Percentiles rank a stretch among this genome's conserved stretches.
phyloP scores from a whole-genome alignment of 2,888 invertebrate genomes.

The Agrenia bidenticulata region DNA sequence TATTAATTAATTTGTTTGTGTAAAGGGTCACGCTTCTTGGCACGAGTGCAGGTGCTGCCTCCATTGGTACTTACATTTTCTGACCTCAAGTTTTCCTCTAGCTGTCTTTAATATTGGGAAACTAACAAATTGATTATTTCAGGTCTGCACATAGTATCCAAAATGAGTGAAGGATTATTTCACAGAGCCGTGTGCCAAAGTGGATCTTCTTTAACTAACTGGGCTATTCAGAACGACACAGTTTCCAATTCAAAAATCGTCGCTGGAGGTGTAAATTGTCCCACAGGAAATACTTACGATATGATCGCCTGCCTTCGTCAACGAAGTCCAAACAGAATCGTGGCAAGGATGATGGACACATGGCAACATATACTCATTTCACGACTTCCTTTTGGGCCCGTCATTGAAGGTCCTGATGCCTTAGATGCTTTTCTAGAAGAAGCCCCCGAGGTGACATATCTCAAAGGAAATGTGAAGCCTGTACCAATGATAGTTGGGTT shows the following conservation, averaged over 20 bases:
- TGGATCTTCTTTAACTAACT: slow-evolving; percentile 19
- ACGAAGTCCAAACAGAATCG: slow-evolving; percentile 13
- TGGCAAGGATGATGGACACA: neutral
- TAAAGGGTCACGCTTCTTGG: neutral
- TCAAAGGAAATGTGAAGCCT: neutral
- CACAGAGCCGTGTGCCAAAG: slow-evolving; percentile 9
- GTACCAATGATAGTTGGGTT: slow-evolving; percentile 22
- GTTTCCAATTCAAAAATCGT: slow-evolving; percentile 13
- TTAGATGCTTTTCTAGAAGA: slow-evolving; percentile 13
- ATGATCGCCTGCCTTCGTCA: slow-evolving; percentile 22
- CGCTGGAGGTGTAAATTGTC: too few species aligned
- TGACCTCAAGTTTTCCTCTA: neutral
- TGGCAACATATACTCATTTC: slow-evolving; percentile 13
- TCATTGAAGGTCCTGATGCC: slow-evolving; percentile 8
- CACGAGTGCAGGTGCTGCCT: slow-evolving; percentile 4
- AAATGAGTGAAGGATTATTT: slow-evolving; percentile 4
- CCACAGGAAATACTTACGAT: neutral
- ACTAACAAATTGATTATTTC: neutral
- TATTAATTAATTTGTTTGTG: neutral
- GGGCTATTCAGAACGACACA: slow-evolving; percentile 23
- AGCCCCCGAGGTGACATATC: slow-evolving; percentile 19
- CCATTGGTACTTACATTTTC: neutral
- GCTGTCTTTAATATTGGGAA: too few species aligned
- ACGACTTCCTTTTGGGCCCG: slow-evolving; percentile 18
- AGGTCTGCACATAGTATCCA: slow-evolving; percentile 14